phyloP scores from a whole-genome alignment of 2,797 vertebrate genomes.

The Chaetophractus vellerosus region DNA sequence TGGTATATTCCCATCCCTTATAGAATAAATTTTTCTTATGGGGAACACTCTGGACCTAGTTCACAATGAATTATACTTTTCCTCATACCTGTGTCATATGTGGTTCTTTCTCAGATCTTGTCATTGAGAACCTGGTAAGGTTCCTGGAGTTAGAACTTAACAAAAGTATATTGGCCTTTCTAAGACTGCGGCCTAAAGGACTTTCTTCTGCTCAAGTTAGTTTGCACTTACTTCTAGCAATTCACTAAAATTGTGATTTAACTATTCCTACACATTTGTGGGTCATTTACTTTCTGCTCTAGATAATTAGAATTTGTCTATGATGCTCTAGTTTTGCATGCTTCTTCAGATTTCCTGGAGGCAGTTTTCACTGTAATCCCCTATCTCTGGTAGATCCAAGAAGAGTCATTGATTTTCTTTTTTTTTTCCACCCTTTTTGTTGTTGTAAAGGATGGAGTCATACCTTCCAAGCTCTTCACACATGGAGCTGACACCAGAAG shows the following conservation, averaged over 20 bases:
- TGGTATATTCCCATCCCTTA: too few species aligned
- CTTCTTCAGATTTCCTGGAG: background rate
- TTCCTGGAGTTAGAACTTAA: background rate
- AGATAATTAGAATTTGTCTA: background rate
- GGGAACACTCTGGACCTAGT: too few species aligned
- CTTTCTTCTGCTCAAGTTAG: background rate
- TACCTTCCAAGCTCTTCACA: background rate
- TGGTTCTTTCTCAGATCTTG: background rate
- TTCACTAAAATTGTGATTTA: background rate
- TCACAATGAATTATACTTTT: background rate
- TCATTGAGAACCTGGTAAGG: background rate
- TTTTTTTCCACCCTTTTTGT: background rate
- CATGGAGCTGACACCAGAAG: background rate
- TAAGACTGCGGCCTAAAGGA: background rate
- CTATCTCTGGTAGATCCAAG: background rate
- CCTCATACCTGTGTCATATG: background rate
- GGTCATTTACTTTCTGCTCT: background rate
- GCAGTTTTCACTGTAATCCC: background rate
- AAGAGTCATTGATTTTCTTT: background rate
- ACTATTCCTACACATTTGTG: background rate
- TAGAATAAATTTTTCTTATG: too few species aligned
- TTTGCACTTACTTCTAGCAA: background rate
- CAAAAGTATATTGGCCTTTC: background rate
- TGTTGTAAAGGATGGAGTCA: background rate
- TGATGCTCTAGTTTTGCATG: background rate